A percentile compares a stretch with the other conserved stretches of the same genome.
Evolutionary conservation across 2,797 vertebrate genomes (phyloP).

Genomic region (Chiropotes sagulatus): DNA sequence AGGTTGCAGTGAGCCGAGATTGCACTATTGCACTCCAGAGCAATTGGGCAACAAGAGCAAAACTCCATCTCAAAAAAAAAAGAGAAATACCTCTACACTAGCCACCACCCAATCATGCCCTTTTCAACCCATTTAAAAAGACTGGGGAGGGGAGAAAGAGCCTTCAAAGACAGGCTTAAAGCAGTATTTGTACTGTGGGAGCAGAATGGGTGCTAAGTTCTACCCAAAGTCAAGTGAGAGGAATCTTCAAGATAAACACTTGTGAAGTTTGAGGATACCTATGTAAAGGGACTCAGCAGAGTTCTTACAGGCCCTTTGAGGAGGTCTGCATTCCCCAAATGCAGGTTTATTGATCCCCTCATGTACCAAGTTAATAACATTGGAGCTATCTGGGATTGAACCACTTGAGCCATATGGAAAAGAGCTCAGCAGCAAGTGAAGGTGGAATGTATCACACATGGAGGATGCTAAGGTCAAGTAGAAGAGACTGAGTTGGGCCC

Average conservation of each 20-base stretch:
- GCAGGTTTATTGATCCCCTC: neutral
- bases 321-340: neutral
- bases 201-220: neutral
- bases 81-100: neutral
- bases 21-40: no score
- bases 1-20: no score
- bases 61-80: no score
- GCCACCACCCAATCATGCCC: neutral
- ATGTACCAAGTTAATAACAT: neutral
- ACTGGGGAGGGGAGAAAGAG: neutral
- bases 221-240: neutral
- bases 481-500: neutral
- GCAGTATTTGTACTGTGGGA: neutral
- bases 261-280: neutral
- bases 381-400: neutral
- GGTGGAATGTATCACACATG: no score
- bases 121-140: neutral
- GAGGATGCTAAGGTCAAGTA: neutral
- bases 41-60: no score
- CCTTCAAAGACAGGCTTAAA: neutral
- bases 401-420: neutral
- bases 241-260: neutral
- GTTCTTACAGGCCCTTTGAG: neutral
- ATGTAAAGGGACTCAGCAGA: neutral
- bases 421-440: neutral